Evolutionary conservation across 2,113 vertebrate species (phyloP).

Genomic region (Stictonetta naevosa): DNA sequence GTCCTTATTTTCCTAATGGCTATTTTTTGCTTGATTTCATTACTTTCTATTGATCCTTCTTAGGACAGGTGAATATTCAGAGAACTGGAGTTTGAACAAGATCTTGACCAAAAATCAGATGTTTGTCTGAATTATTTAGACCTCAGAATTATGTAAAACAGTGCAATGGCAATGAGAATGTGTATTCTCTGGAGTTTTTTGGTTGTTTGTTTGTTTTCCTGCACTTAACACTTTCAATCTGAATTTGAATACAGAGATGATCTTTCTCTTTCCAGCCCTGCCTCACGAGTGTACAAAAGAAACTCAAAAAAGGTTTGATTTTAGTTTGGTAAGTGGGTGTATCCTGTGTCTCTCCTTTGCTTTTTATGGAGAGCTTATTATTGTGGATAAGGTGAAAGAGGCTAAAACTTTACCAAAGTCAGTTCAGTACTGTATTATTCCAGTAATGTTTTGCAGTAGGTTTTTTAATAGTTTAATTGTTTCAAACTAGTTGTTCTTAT

Average conservation of each 20-base stretch:
- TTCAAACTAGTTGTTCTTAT: not conserved
- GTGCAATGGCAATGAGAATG: not conserved
- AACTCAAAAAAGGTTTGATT: not conserved
- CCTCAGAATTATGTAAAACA: not conserved
- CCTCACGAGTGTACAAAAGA: not conserved
- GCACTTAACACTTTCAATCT: not conserved
- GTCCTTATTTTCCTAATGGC: not conserved
- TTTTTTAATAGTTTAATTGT: not conserved
- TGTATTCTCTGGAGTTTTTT: not conserved
- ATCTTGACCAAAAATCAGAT: not conserved
- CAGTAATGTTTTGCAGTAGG: not conserved
- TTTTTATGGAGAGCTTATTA: not conserved
- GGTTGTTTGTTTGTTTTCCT: not conserved
- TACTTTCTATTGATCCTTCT: not conserved
- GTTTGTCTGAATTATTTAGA: not conserved
- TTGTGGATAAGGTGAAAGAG: not conserved
- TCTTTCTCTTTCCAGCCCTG: not conserved
- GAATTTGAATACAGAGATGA: not conserved
- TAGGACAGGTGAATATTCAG: not conserved
- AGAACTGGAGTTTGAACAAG: not conserved
- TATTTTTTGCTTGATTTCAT: not conserved
- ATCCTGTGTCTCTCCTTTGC: not conserved
- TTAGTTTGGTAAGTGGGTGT: not conserved
- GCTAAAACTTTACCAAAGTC: not conserved
- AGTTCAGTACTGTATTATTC: not conserved